Percentiles rank a stretch among this genome's conserved stretches.
These are phyloP conservation scores for Caradrina clavipalpis DNA, from an alignment of 2,888 invertebrate species.

Conservation along the genomic window DNA sequence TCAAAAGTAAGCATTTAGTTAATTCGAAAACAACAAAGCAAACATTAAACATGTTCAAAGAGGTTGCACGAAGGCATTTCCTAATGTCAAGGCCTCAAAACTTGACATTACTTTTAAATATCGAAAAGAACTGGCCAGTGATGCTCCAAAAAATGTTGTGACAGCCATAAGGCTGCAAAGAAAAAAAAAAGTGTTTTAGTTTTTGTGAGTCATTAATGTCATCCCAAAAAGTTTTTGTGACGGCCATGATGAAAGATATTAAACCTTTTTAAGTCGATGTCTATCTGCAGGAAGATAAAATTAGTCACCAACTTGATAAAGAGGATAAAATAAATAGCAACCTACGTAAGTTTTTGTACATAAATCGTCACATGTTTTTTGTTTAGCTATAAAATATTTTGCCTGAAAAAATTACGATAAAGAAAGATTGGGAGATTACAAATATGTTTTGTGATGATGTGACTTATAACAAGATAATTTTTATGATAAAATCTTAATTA, in stretches of 20 bases:
- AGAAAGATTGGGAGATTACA: constrained; percentile 4
- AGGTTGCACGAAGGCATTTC: constrained; percentile 57
- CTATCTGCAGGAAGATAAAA: constrained; percentile 45
- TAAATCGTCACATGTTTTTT: constrained; percentile 17
- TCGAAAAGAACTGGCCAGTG: constrained; percentile 39
- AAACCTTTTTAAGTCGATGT: constrained; percentile 40
- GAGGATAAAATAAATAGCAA: not conserved
- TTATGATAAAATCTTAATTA: not conserved
- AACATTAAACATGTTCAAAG: constrained; percentile 39
- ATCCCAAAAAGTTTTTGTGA: constrained; percentile 44
- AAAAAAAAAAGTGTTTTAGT: constrained; percentile 35
- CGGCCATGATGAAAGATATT: constrained; percentile 37
- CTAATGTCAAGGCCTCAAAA: constrained; percentile 59
- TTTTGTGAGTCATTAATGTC: constrained; percentile 50
- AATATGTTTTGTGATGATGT: not conserved
- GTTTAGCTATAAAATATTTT: constrained; percentile 1
- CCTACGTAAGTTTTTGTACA: not conserved
- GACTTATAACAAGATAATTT: not conserved
- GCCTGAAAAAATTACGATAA: constrained; percentile 9
- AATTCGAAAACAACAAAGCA: constrained; percentile 29
- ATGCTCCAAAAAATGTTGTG: constrained; percentile 53
- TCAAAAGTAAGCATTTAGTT: constrained; percentile 7
- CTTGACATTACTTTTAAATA: constrained; percentile 47
- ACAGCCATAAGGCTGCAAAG: constrained; percentile 29
- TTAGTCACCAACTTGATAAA: constrained; percentile 32